Percentiles rank a stretch among this genome's conserved stretches.
phyloP scores from a whole-genome alignment of 2,113 vertebrate species.

The Bucco capensis region DNA sequence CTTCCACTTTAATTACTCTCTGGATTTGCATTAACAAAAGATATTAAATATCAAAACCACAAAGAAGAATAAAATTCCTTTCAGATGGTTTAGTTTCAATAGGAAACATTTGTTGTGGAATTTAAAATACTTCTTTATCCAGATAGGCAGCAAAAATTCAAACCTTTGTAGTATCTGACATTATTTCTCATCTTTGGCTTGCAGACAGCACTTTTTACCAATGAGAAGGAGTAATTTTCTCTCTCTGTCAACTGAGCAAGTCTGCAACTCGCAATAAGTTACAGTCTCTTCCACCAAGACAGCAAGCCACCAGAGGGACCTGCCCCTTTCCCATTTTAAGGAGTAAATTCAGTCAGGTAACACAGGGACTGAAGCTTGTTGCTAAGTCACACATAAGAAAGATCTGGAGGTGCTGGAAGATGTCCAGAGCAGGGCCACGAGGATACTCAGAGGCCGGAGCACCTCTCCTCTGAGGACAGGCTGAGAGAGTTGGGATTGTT shows the following conservation, averaged over 20 bases:
- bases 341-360: too few relatives aligned
- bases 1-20: neutral
- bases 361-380: too few relatives aligned
- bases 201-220: neutral
- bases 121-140: constrained; percentile 1
- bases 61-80: constrained; percentile 8
- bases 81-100: constrained; percentile 1
- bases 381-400: too few relatives aligned
- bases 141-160: neutral
- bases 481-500: too few relatives aligned
- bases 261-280: neutral
- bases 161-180: neutral
- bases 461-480: too few relatives aligned
- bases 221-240: neutral
- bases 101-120: neutral
- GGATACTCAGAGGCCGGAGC: too few relatives aligned
- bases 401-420: too few relatives aligned
- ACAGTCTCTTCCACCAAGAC: neutral
- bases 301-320: neutral
- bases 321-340: neutral
- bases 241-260: neutral
- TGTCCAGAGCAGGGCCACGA: too few relatives aligned
- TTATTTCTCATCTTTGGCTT: neutral
- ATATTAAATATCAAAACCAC: constrained; percentile 14
- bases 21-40: constrained; percentile 26